A percentile compares a stretch with the other conserved stretches of the same genome.
phyloP scores from a whole-genome alignment of 2,113 vertebrate species.

The Lanius collurio region DNA sequence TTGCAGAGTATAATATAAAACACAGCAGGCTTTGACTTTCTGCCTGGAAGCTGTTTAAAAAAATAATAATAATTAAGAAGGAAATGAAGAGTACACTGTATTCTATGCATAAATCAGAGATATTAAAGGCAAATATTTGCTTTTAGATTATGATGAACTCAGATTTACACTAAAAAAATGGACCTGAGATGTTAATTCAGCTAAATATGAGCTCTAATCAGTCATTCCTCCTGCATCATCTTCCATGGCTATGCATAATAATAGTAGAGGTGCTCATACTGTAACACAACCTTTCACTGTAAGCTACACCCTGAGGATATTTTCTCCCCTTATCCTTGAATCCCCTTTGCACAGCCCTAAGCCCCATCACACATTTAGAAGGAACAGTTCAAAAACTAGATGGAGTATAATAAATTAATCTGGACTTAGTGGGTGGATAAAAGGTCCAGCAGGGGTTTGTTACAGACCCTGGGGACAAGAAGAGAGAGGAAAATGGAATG shows the following conservation, averaged over 20 bases:
- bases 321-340: conserved; percentile 62
- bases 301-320: conserved; percentile 50
- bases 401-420: conserved; percentile 72
- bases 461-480: conserved; percentile 44
- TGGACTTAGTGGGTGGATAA: conserved; percentile 66
- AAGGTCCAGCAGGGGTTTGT: conserved; percentile 61
- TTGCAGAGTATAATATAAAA: conserved; percentile 71
- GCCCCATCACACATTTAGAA: conserved; percentile 64
- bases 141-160: conserved; percentile 67
- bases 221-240: conserved; percentile 44
- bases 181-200: conserved; percentile 68
- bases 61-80: conserved; percentile 76
- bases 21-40: conserved; percentile 78
- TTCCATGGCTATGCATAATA: conserved; percentile 58
- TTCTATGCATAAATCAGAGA: conserved; percentile 73
- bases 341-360: conserved; percentile 59
- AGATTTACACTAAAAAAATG: conserved; percentile 58
- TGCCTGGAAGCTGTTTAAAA: conserved; percentile 72
- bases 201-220: conserved; percentile 66
- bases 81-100: conserved; percentile 70
- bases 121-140: conserved; percentile 74
- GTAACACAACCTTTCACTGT: conserved; percentile 47
- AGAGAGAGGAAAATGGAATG: conserved; percentile 57
- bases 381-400: conserved; percentile 65
- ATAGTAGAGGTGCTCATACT: conserved; percentile 35